Evolutionary conservation across 2,113 vertebrate species (phyloP).

Genomic region (Dicrurus megarhynchus): DNA sequence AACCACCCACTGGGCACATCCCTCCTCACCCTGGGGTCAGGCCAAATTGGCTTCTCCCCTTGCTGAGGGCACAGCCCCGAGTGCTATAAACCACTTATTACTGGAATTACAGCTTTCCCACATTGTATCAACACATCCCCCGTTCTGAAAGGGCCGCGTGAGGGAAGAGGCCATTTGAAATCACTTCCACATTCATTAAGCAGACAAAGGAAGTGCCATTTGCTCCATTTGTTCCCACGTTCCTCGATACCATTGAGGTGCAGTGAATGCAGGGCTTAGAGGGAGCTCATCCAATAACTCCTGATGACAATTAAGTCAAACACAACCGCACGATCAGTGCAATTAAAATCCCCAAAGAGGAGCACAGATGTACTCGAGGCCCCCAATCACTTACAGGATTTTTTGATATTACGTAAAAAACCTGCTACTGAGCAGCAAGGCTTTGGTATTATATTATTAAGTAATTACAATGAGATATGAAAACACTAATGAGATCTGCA

Average conservation of each 20-base stretch:
- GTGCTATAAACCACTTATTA: neutral
- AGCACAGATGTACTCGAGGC: slow-evolving; percentile 22
- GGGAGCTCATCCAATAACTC: neutral
- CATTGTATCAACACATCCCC: neutral
- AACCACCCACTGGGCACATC: neutral
- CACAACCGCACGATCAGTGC: neutral
- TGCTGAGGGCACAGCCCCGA: neutral
- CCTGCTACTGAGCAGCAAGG: neutral
- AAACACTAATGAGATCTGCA: slow-evolving; percentile 33
- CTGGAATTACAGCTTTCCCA: neutral
- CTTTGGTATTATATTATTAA: slow-evolving; percentile 51
- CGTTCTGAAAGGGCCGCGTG: neutral
- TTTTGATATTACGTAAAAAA: slow-evolving; percentile 50
- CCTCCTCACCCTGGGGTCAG: neutral
- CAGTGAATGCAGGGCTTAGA: neutral
- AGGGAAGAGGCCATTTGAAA: neutral
- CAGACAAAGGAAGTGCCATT: slow-evolving; percentile 1
- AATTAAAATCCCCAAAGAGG: slow-evolving; percentile 54
- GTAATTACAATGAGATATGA: slow-evolving; percentile 40
- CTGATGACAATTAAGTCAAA: slow-evolving; percentile 49
- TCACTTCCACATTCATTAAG: neutral
- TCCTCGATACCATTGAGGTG: neutral
- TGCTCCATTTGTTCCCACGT: neutral
- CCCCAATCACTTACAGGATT: slow-evolving; percentile 18
- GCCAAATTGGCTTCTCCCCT: neutral